phyloP scores from a whole-genome alignment of 2,797 vertebrate genomes.

The Muraenolepis orangiensis region DNA sequence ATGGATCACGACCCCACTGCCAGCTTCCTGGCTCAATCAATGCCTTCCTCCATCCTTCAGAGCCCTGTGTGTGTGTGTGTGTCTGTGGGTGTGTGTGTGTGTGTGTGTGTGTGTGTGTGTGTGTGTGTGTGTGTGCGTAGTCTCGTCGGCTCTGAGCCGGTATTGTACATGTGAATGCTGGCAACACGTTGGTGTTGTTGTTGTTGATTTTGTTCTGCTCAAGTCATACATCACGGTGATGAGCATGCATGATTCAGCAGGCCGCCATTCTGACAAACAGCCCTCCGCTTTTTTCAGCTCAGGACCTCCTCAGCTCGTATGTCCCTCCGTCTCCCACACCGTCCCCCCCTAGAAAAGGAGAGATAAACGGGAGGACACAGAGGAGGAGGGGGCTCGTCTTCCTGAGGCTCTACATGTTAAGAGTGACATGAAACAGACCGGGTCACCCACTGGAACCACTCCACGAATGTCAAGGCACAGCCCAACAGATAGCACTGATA shows the following conservation, averaged over 20 bases:
- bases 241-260: slow-evolving; percentile 44
- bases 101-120: slow-evolving; percentile 5
- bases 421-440: too few species aligned
- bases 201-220: too few species aligned
- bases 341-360: too few species aligned
- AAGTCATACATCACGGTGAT: slow-evolving; percentile 40
- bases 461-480: background rate
- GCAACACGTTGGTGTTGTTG: too few species aligned
- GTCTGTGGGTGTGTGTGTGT: slow-evolving; percentile 9
- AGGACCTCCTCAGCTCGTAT: background rate
- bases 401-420: too few species aligned
- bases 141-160: too few species aligned
- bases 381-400: too few species aligned
- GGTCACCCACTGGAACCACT: background rate
- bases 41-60: slow-evolving; percentile 27
- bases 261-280: slow-evolving; percentile 38
- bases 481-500: background rate
- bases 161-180: too few species aligned
- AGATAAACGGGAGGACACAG: too few species aligned
- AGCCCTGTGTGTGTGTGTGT: slow-evolving; percentile 1
- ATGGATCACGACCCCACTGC: slow-evolving; percentile 20
- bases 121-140: slow-evolving; percentile 8
- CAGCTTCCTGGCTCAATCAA: slow-evolving; percentile 31
- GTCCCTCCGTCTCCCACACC: too few species aligned
- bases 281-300: background rate